Evolutionary conservation across 2,797 vertebrate species (phyloP).

Genomic region (Mormyrops boulengeri): DNA sequence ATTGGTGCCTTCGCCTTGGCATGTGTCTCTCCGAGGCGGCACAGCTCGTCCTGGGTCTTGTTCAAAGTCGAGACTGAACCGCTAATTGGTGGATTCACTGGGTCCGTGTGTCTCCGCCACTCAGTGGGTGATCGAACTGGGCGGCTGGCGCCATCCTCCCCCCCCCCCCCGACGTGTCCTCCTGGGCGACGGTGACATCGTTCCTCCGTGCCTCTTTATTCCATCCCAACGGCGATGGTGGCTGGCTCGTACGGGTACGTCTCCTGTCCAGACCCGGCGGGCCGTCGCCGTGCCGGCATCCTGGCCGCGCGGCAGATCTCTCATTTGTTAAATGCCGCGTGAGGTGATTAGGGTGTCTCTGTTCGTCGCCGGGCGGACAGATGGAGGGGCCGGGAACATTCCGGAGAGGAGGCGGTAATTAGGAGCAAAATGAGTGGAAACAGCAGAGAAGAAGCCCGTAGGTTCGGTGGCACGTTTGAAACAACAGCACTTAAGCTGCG

Average conservation of each 20-base stretch:
- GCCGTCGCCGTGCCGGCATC: slow-evolving; percentile 50
- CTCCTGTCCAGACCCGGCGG: slow-evolving; percentile 54
- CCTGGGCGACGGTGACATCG: background rate
- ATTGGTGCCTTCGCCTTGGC: slow-evolving; percentile 5
- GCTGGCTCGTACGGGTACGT: slow-evolving; percentile 55
- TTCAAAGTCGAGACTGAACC: slow-evolving; percentile 12
- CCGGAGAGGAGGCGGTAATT: slow-evolving; percentile 68
- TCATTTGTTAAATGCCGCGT: slow-evolving; percentile 55
- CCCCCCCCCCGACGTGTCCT: background rate
- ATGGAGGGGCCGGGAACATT: slow-evolving; percentile 69
- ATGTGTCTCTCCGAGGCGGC: slow-evolving; percentile 28
- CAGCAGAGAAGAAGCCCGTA: slow-evolving; percentile 54
- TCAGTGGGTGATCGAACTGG: slow-evolving; percentile 13
- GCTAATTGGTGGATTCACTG: slow-evolving; percentile 14
- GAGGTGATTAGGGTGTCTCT: slow-evolving; percentile 67
- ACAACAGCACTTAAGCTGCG: slow-evolving; percentile 52
- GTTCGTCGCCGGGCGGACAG: slow-evolving; percentile 61
- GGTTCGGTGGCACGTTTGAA: slow-evolving; percentile 57
- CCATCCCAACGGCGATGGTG: background rate
- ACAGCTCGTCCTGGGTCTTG: background rate
- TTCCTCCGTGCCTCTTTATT: background rate
- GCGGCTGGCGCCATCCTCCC: background rate
- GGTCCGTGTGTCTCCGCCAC: background rate
- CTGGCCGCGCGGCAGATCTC: slow-evolving; percentile 35
- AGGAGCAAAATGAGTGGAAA: slow-evolving; percentile 62